Base-by-base conservation (phyloP, 2,113 vertebrate genomes). In the Mellivora capensis region DNA sequence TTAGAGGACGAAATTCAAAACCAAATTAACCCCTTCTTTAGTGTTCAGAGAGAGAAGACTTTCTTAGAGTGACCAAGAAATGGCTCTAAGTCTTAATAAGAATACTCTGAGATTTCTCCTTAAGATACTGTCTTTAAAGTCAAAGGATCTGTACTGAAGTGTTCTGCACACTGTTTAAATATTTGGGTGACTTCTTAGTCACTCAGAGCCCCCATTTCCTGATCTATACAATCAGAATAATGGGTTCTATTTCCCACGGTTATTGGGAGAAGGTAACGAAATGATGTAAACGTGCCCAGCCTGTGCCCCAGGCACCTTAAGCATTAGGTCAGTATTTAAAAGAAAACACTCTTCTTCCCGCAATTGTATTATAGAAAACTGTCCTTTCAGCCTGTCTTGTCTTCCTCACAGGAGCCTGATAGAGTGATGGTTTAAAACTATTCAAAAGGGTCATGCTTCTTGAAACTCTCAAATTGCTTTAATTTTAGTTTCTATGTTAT, bases 1-100 rank as follows among this genome's bases (percentile, higher is more conserved):
- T 87, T 90, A 49, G 15, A 79, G 86, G 71, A 80, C 57, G 89
- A 98, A 90, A 94, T 69, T 12, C 34, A 91, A 94, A 93, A 82
- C 25, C 47, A 86, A 61, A 80, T n/a, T 61, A 87, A 83, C 7
- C n/a, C 62, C 7, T 71, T 42, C 57, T 61, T 90, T 74, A 57
- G 37, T 74, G 20, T 94, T 77, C 59, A 74, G 9, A 87, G 12
- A 62, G 11, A 72, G 54, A 62, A 74, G 9, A 29, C 17, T 62
- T 93, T 89, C 25, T 71, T 34, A 8, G 20, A 54, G 15, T 93
- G n/a, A 44, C 29, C 23, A 80, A 69, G 27, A 91, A 89, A 81
- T 67, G n/a, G 52, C 7, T 83, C 69, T 49, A 49, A 29, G 39
- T 89, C 74, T 84, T 92, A 62, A 79, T 34, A 90, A 89, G 34